phyloP scores from a whole-genome alignment of 2,888 invertebrate species.

The Uloborus plumipes region DNA sequence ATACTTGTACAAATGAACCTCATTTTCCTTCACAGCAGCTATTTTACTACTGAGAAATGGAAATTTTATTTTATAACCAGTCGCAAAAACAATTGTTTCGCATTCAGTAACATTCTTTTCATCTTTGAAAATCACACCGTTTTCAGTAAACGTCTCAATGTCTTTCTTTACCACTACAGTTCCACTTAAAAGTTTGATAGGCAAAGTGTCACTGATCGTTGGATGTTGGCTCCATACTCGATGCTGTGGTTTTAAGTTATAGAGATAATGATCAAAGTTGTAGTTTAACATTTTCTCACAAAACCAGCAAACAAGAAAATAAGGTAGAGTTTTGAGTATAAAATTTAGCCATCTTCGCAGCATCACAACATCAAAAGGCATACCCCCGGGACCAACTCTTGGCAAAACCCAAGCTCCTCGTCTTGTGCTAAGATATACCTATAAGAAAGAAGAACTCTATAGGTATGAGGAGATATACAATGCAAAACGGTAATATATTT shows the following conservation, averaged over 20 bases:
- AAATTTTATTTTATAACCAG: conserved; percentile 70
- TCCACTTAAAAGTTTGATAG: conserved; percentile 71
- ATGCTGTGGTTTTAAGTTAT: conserved; percentile 71
- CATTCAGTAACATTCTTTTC: conserved; percentile 67
- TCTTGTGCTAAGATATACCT: conserved; percentile 44
- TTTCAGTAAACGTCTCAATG: conserved; percentile 68
- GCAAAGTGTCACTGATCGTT: conserved; percentile 72
- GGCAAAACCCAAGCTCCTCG: conserved; percentile 35
- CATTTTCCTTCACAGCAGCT: conserved; percentile 45
- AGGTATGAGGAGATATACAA: not conserved
- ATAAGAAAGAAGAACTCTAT: not conserved
- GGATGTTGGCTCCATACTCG: conserved; percentile 68
- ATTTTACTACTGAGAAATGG: conserved; percentile 69
- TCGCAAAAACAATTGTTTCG: conserved; percentile 71
- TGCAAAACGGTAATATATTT: not conserved
- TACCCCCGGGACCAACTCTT: conserved; percentile 33
- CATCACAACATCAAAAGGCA: conserved; percentile 31
- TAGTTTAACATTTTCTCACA: conserved; percentile 63
- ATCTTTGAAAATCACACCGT: conserved; percentile 69
- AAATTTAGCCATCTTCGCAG: conserved; percentile 24
- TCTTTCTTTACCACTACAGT: conserved; percentile 69
- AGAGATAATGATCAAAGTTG: conserved; percentile 70
- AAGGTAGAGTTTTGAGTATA: not conserved
- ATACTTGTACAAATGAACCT: conserved; percentile 65
- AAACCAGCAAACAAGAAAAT: not conserved